Evolutionary conservation across 2,113 vertebrate genomes (phyloP).

Genomic region (Gambusia holbrooki): DNA sequence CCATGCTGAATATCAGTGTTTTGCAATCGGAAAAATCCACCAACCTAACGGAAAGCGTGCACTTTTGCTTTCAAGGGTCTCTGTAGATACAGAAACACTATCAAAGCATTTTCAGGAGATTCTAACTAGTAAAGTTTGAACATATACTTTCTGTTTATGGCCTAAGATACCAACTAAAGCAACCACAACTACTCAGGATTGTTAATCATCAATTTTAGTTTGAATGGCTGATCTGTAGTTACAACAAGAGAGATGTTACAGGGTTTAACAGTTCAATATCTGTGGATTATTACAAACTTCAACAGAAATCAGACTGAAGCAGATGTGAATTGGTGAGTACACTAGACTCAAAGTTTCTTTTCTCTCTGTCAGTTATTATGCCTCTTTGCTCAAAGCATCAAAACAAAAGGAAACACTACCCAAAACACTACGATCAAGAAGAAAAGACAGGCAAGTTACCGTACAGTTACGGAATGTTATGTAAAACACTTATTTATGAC

Average conservation of each 20-base stretch:
- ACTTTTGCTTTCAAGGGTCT: not conserved
- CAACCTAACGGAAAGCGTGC: too few species aligned
- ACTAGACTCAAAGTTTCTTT: too few species aligned
- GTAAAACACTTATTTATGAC: too few species aligned
- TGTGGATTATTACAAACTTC: not conserved
- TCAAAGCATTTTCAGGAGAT: not conserved
- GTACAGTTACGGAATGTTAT: too few species aligned
- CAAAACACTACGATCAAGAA: too few species aligned
- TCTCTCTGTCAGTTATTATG: too few species aligned
- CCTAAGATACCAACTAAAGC: not conserved
- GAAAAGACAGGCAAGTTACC: too few species aligned
- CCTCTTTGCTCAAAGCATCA: too few species aligned
- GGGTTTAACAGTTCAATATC: not conserved
- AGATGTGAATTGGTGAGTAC: too few species aligned
- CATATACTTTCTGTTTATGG: not conserved
- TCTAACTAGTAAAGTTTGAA: not conserved
- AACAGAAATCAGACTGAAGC: too few species aligned
- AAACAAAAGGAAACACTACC: too few species aligned
- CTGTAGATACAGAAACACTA: not conserved
- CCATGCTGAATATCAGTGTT: not conserved
- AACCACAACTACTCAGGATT: not conserved
- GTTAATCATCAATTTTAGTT: not conserved
- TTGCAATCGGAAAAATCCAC: not conserved
- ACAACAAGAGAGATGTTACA: not conserved
- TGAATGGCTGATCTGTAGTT: not conserved